Evolutionary conservation across 1,140 invertebrate genomes (phyloP), one percentile per base, ranked within the genome.

Genomic region (Gerris buenoi): DNA sequence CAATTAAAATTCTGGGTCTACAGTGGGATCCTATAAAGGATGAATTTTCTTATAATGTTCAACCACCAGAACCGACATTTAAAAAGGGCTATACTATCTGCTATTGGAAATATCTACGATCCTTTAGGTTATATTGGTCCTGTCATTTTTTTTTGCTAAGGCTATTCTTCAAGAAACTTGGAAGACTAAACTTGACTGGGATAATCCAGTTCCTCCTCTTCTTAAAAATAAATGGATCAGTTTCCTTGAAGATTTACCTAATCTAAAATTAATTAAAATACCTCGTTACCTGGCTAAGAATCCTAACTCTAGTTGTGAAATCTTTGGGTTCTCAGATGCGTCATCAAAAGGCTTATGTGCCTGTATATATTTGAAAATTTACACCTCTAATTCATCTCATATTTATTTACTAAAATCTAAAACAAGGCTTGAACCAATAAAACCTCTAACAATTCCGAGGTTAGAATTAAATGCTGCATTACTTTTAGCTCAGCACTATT

Each of bases 41-140:
- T 58, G n/a, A 14, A n/a, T 66, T 66, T 13, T 13, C 33, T 23
- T 58, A 58, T 27, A 18, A 15, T 5, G 3, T 64, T 23, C 13
- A 2, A 18, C 5, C 18, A n/a, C 29, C 33, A 25, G 29, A 66
- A 64, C 59, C 61, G 27, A 69, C 68, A 1, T 61, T 70, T 72
- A 26, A 75, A 75, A 61, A 28, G 74, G 46, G 57, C 10, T 23
- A 63, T 75, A 28, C 63, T 74, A 27, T 70, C 74, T 14, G 67
- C 29, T 15, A 70, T 68, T 26, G 71, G 67, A 29, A 69, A 68
- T 63, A 69, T 76, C 23, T 77, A 74, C 68, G 74, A 76, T 63
- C 75, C 75, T 1, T 67, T 77, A 28, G 76, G 76, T 3, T 68
- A 76, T 2, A 13, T 76, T 2, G 65, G 63, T 33, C 68, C 73